Conservation (phyloP, 2,113 vertebrate species). For the Chinchilla lanigera region DNA sequence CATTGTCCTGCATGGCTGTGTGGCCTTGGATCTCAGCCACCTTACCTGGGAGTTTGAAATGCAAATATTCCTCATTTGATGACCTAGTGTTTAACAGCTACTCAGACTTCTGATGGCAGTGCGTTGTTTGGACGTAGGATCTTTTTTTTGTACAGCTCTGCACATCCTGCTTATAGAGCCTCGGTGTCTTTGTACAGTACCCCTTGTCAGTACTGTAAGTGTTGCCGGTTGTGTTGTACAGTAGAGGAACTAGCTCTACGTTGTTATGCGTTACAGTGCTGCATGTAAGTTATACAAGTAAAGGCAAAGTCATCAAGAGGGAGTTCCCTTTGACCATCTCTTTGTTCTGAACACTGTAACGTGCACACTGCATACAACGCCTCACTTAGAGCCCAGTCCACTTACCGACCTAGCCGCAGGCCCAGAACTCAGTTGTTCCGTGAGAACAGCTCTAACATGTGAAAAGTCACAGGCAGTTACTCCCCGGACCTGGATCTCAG, state of each 20-base stretch:
- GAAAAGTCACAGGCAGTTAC: not conserved
- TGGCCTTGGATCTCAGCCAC: not conserved
- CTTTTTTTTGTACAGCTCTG: not conserved
- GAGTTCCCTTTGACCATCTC: not conserved
- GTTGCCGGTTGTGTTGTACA: not conserved
- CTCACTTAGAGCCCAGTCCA: not conserved
- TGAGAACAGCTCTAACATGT: not conserved
- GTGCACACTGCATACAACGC: not conserved
- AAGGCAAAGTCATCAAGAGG: not conserved
- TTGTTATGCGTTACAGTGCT: not conserved
- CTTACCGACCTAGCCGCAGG: not conserved
- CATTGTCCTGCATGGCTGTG: not conserved
- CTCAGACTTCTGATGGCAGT: not conserved
- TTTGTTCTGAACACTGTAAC: not conserved
- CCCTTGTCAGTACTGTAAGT: not conserved
- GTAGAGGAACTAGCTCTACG: too few species aligned
- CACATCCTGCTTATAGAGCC: not conserved
- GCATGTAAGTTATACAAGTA: not conserved
- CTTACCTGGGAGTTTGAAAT: not conserved
- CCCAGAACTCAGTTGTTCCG: not conserved
- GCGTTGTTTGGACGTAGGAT: not conserved
- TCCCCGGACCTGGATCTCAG: not conserved
- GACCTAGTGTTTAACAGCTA: not conserved
- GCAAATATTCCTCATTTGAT: not conserved
- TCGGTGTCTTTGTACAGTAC: not conserved